Evolutionary conservation across 2,113 vertebrate genomes (phyloP), one percentile per base, ranked within the genome.

Genomic region (Ptychochromis oligacanthus): DNA sequence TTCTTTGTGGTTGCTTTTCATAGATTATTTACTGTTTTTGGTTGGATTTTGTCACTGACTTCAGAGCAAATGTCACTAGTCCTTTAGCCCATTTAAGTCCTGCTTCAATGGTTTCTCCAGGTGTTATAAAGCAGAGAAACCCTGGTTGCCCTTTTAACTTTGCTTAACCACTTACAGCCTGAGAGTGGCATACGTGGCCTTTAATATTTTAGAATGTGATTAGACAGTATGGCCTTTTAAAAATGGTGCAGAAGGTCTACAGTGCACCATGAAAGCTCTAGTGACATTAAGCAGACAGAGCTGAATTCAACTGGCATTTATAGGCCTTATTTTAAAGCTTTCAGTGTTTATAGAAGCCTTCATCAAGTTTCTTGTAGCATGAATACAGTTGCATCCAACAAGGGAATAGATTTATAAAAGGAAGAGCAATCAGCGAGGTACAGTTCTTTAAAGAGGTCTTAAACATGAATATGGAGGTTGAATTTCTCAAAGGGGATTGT

Each of bases 191-290:
- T 49, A 80, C 49, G 46, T 65, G 77, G 67, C 77, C 77, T 89
- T 87, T 86, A 81, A 80, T 87, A 86, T 91, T 90, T 87, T 77
- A 28, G 80, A 86, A 89, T 77, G 70, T 85, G 86, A 89, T 93
- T 88, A 87, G 61, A 89, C 52, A 43, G 65, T 60, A 81, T 92
- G 90, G 60, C 81, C 86, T 94, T 93, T 93, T 78, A 81, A 89
- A 82, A 82, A 82, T 17, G 26, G 58, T 67, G n/a, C 67, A 34
- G 28, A 8, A 24, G 46, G 77, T 81, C 55, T 22, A 20, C 52
- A 62, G 82, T 56, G 52, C 70, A 36, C 36, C 64, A 83, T 89
- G 60, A 82, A 79, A 88, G 86, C 82, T 77, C 26, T 11, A n/a
- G 77, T 93, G 89, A 91, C 91, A 91, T 95, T 92, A 87, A 83